These are phyloP conservation scores for Perizoma flavofasciatum DNA, from an alignment of 2,888 invertebrate genomes.

Conservation along the genomic window DNA sequence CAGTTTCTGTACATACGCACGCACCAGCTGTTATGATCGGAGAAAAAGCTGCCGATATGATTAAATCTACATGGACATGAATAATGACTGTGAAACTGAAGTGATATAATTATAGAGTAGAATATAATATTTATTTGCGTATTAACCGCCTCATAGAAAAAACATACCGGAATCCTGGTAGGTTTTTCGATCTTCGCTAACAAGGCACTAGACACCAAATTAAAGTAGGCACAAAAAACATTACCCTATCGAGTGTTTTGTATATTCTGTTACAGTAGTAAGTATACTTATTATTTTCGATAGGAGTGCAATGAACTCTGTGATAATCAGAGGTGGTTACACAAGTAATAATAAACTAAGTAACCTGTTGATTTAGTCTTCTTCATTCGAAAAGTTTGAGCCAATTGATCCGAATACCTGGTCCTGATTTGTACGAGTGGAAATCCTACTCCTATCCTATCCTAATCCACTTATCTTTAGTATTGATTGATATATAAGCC, in stretches of 20 bases:
- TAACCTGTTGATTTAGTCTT: too few species aligned
- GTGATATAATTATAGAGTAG: slow-evolving; percentile 2
- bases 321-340: too few species aligned
- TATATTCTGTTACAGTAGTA: neutral
- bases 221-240: neutral
- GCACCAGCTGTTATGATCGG: slow-evolving; percentile 84
- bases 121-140: slow-evolving; percentile 6
- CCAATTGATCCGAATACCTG: too few species aligned
- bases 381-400: too few species aligned
- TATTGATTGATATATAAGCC: too few species aligned
- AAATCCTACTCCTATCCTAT: too few species aligned
- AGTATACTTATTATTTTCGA: neutral
- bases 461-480: too few species aligned
- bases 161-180: neutral
- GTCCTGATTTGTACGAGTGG: too few species aligned
- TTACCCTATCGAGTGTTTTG: neutral
- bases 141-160: neutral
- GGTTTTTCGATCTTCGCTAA: neutral
- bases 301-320: too few species aligned
- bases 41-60: slow-evolving; percentile 83
- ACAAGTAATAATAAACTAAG: too few species aligned
- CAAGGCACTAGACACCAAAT: neutral
- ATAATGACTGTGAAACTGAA: neutral
- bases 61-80: slow-evolving; percentile 70
- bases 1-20: slow-evolving; percentile 81